Percentiles rank a stretch among this genome's conserved stretches.
phyloP scores from a whole-genome alignment of 1,140 invertebrate genomes.

The Cheumatopsyche charites region DNA sequence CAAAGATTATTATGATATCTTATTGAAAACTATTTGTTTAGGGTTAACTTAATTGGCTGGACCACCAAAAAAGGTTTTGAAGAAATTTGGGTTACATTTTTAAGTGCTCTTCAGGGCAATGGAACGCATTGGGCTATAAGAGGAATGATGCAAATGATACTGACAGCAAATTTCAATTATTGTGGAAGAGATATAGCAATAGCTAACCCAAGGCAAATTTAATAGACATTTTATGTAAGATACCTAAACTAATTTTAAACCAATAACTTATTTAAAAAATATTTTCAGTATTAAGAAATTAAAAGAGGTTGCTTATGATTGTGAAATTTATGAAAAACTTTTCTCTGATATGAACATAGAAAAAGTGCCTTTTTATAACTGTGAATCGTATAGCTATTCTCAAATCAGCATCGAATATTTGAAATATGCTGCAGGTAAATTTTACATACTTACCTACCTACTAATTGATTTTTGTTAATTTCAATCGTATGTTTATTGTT shows the following conservation, averaged over 20 bases:
- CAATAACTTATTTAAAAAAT: no score
- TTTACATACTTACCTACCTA: not conserved
- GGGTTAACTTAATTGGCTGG: constrained; percentile 78
- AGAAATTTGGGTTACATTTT: constrained; percentile 90
- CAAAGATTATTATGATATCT: not conserved
- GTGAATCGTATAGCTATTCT: constrained; percentile 37
- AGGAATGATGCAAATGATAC: constrained; percentile 57
- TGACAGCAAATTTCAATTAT: constrained; percentile 41
- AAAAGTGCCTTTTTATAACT: constrained; percentile 29
- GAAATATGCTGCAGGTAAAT: constrained; percentile 41
- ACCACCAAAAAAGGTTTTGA: constrained; percentile 85
- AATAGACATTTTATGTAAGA: not conserved
- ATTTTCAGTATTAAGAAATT: constrained; percentile 41
- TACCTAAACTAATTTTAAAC: not conserved
- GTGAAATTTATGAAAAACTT: constrained; percentile 38
- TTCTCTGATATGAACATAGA: constrained; percentile 42
- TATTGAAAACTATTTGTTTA: constrained; percentile 50
- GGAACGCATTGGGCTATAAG: constrained; percentile 58
- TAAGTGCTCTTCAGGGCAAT: constrained; percentile 75
- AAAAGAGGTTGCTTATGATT: constrained; percentile 36
- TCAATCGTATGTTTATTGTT: no score
- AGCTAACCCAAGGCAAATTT: constrained; percentile 30
- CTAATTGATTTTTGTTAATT: not conserved
- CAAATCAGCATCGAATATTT: constrained; percentile 45
- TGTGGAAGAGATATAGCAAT: constrained; percentile 32